phyloP scores from a whole-genome alignment of 2,797 vertebrate genomes.

The Ptychobarbus kaznakovi region DNA sequence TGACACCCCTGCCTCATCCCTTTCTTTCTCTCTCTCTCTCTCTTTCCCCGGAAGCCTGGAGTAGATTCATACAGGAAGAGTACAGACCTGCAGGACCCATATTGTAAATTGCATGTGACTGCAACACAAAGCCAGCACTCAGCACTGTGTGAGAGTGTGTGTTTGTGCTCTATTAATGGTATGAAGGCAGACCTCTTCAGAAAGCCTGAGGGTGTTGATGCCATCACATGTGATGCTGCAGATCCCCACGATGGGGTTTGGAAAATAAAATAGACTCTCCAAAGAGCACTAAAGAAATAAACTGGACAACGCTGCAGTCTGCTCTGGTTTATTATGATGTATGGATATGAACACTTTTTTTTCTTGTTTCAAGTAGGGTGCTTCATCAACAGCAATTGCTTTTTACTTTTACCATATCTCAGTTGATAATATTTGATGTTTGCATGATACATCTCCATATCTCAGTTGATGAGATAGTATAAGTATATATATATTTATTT shows the following conservation, averaged over 20 bases:
- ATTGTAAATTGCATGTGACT: conserved; percentile 33
- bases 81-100: conserved; percentile 21
- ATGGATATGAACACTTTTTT: not conserved
- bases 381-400: not conserved
- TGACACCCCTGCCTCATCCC: not conserved
- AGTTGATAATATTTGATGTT: no score
- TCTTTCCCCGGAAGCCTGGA: not conserved
- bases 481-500: not conserved
- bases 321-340: not conserved
- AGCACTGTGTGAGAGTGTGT: conserved; percentile 5
- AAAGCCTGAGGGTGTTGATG: conserved; percentile 24
- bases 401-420: not conserved
- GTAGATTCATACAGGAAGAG: conserved; percentile 19
- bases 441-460: no score
- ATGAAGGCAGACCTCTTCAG: conserved; percentile 18
- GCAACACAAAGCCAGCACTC: conserved; percentile 39
- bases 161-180: not conserved
- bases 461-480: not conserved
- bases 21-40: conserved; percentile 24
- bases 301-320: conserved; percentile 9
- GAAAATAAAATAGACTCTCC: conserved; percentile 26
- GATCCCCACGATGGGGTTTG: conserved; percentile 8
- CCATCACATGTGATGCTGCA: conserved; percentile 26
- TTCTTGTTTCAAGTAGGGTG: not conserved
- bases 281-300: not conserved